These are phyloP conservation scores for Sclerodermus sp. DNA, from an alignment of 2,888 invertebrate species.

Conservation along the genomic window DNA sequence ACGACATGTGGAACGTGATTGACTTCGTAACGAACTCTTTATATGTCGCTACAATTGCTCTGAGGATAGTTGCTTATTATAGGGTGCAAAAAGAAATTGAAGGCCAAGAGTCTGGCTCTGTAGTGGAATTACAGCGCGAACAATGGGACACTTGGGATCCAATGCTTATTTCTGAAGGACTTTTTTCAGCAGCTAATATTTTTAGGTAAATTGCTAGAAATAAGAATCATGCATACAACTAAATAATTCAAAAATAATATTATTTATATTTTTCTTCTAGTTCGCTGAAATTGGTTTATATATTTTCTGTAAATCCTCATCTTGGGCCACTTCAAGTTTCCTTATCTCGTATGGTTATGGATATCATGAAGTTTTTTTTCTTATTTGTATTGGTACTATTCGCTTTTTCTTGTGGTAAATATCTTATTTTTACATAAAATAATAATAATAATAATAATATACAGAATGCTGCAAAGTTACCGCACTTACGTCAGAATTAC, in stretches of 20 bases:
- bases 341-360: slow-evolving; percentile 89
- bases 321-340: slow-evolving; percentile 96
- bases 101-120: too few relatives aligned
- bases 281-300: slow-evolving; percentile 93
- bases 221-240: too few relatives aligned
- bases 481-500: too few relatives aligned
- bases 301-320: slow-evolving; percentile 96
- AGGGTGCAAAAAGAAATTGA: slow-evolving; percentile 86
- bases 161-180: slow-evolving; percentile 91
- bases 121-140: slow-evolving; percentile 74
- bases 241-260: too few relatives aligned
- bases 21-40: slow-evolving; percentile 98
- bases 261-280: slow-evolving; percentile 61
- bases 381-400: slow-evolving; percentile 89
- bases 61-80: slow-evolving; percentile 91
- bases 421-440: too few relatives aligned
- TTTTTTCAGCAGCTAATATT: slow-evolving; percentile 98
- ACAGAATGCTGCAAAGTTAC: too few relatives aligned
- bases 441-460: too few relatives aligned
- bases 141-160: slow-evolving; percentile 99
- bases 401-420: slow-evolving; percentile 93
- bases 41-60: slow-evolving; percentile 94
- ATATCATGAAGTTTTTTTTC: slow-evolving; percentile 95
- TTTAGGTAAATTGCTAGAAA: slow-evolving; percentile 75
- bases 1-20: slow-evolving; percentile 99